Conservation (phyloP, 2,113 vertebrate species). For the Bothrops jararaca region DNA sequence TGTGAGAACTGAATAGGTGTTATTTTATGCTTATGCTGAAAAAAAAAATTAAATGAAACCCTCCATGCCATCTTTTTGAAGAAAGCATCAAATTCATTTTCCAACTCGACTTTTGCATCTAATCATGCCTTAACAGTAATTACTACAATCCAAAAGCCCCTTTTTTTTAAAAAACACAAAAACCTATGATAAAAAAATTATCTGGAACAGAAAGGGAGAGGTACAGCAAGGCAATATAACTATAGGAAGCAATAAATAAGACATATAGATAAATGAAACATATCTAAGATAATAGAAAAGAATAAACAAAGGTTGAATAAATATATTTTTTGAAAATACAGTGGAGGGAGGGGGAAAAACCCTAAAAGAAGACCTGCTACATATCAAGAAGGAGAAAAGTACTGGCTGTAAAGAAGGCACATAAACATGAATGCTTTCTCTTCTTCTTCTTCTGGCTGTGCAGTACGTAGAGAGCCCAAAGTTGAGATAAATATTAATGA, state of each 20-base stretch:
- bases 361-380: slow-evolving; percentile 23
- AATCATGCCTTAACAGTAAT: slow-evolving; percentile 40
- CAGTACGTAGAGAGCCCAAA: slow-evolving; percentile 48
- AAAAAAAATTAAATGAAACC: background rate
- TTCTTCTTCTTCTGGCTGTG: slow-evolving; percentile 45
- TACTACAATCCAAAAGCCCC: slow-evolving; percentile 35
- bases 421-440: slow-evolving; percentile 41
- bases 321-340: slow-evolving; percentile 32
- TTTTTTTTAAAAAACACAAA: no score
- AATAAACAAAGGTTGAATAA: slow-evolving; percentile 48
- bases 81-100: slow-evolving; percentile 27
- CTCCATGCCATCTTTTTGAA: slow-evolving; percentile 18
- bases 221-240: slow-evolving; percentile 47
- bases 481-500: slow-evolving; percentile 73
- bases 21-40: slow-evolving; percentile 9
- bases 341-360: slow-evolving; percentile 13
- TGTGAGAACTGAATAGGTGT: slow-evolving; percentile 28
- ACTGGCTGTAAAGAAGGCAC: slow-evolving; percentile 31
- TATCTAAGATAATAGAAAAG: slow-evolving; percentile 35
- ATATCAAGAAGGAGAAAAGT: slow-evolving; percentile 43
- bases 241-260: slow-evolving; percentile 45
- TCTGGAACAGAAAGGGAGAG: slow-evolving; percentile 22
- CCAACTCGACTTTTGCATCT: slow-evolving; percentile 26
- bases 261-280: slow-evolving; percentile 28
- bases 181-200: slow-evolving; percentile 12